Evolutionary conservation across 2,888 invertebrate genomes (phyloP), one percentile per base, ranked within the genome.

Genomic region (Drosophila borborema): DNA sequence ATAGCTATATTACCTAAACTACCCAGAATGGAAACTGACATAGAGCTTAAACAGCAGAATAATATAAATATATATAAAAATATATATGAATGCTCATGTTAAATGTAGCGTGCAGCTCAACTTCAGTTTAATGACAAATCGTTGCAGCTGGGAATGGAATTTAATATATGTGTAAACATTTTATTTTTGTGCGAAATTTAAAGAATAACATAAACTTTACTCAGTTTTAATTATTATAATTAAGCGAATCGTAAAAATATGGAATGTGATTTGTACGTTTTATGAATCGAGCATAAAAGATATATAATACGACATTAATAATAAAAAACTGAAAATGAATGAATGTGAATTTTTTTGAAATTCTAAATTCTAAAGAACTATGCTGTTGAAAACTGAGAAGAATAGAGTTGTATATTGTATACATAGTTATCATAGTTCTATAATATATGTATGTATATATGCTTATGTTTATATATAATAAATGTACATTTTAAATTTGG

Each of bases 121-220:
- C 66, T 40, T 63, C 61, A 55, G 31, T 34, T 67, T 59, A 41
- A 70, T 51, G 64, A 45, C 54, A 49, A 58, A 73, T 62, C 63
- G 72, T 72, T 68, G 58, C 72, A 76, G 58, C 81, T 79, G 81
- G 73, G 78, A 80, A 73, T 69, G 81, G 77, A 68, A 64, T 65
- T 76, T 54, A 8, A 31, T 23, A 28, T 41, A 16, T 38, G 18
- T 31, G 28, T 51, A 62, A 64, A 80, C 51, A 65, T 23, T 46
- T 46, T 23, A 46, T 46, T 16, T 23, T 23, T 46, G 7, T 46
- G 46, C 23, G 46, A 46, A 23, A 23, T 20, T 45, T 7, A 23
- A 46, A 16, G 20, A 7, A 23, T 14, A 80, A 41, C 63, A 75
- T 67, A 63, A 71, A 77, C 75, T 75, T 67, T 28, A 60, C 43